A percentile compares a stretch with the other conserved stretches of the same genome.
Evolutionary conservation across 1,140 invertebrate genomes (phyloP).

Genomic region (Fopius arisanus): DNA sequence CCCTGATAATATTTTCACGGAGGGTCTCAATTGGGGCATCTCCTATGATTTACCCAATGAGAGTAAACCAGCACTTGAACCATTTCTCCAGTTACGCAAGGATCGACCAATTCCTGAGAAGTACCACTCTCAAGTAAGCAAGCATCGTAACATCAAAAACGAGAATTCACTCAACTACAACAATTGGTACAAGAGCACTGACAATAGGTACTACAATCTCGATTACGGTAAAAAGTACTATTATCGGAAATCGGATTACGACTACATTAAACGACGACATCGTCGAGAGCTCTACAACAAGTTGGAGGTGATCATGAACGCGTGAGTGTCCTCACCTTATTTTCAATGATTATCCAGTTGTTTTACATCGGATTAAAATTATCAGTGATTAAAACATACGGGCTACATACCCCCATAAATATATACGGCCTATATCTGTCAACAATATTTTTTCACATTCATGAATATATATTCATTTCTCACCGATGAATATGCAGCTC

Average conservation of each 20-base stretch:
- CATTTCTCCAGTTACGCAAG: conserved; percentile 52
- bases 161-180: conserved; percentile 34
- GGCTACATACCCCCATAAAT: no score
- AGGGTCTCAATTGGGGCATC: conserved; percentile 78
- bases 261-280: conserved; percentile 65
- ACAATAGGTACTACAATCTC: conserved; percentile 36
- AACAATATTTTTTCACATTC: no score
- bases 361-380: background rate
- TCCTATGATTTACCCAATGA: conserved; percentile 78
- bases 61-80: conserved; percentile 68
- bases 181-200: conserved; percentile 36
- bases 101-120: conserved; percentile 42
- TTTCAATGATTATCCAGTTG: background rate
- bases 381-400: no score
- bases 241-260: conserved; percentile 46
- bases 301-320: conserved; percentile 73
- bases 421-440: no score
- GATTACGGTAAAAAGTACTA: conserved; percentile 45
- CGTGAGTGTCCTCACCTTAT: conserved; percentile 65
- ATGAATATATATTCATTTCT: no score
- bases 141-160: conserved; percentile 39
- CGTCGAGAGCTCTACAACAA: conserved; percentile 72
- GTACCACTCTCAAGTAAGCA: conserved; percentile 38
- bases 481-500: no score
- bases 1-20: conserved; percentile 69